phyloP scores from a whole-genome alignment of 2,797 vertebrate species.

The Hemitrygon akajei region DNA sequence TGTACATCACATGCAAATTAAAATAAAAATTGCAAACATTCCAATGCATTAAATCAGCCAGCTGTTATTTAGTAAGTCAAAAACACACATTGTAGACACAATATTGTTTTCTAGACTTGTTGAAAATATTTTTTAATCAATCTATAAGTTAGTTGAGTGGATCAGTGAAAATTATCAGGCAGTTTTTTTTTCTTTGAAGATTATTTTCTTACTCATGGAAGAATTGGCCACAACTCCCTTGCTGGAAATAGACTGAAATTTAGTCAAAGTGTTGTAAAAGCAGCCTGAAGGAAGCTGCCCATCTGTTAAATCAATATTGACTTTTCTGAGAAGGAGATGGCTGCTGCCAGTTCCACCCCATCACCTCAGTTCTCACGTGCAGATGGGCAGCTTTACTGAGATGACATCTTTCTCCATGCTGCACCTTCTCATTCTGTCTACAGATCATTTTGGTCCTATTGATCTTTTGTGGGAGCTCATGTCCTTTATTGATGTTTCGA shows the following conservation, averaged over 20 bases:
- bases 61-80: neutral
- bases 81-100: neutral
- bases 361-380: neutral
- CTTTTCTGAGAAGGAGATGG: neutral
- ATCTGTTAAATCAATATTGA: constrained; percentile 26
- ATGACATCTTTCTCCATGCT: neutral
- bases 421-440: neutral
- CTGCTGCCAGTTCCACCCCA: constrained; percentile 1
- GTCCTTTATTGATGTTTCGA: neutral
- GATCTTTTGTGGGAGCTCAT: neutral
- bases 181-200: neutral
- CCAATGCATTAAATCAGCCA: neutral
- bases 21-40: neutral
- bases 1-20: neutral
- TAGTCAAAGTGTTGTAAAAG: neutral
- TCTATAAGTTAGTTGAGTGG: too few relatives aligned
- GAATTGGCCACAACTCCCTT: neutral
- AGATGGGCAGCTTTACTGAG: neutral
- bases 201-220: neutral
- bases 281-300: neutral
- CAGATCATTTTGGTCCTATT: constrained; percentile 7
- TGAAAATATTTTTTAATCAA: neutral
- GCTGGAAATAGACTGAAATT: neutral
- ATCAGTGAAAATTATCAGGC: neutral
- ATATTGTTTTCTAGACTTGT: neutral